Evolutionary conservation across 2,113 vertebrate genomes (phyloP).

Genomic region (Apistogramma diplotaenia): DNA sequence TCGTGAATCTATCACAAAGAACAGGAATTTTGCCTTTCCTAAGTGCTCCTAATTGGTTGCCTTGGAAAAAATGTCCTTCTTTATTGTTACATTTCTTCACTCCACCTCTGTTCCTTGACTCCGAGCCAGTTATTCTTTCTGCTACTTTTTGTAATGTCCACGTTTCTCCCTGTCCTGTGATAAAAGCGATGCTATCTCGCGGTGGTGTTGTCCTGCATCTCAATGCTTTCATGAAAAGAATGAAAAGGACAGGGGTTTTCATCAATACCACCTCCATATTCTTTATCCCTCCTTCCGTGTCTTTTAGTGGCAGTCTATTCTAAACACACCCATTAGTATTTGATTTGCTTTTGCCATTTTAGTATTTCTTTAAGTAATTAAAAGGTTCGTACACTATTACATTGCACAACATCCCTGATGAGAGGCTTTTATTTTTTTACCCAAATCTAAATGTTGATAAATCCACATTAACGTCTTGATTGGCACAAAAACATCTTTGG

Average conservation of each 20-base stretch:
- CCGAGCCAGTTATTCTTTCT: slow-evolving; percentile 42
- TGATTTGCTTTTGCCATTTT: neutral
- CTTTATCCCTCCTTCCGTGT: neutral
- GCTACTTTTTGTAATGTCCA: slow-evolving; percentile 32
- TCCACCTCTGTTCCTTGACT: slow-evolving; percentile 16
- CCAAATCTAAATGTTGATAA: too few species aligned
- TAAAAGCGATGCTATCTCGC: slow-evolving; percentile 59
- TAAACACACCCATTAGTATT: neutral
- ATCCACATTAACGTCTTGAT: neutral
- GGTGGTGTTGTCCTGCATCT: slow-evolving; percentile 58
- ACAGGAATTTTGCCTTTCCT: slow-evolving; percentile 13
- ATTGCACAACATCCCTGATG: neutral
- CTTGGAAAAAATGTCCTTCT: slow-evolving; percentile 25
- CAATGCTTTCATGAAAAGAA: slow-evolving; percentile 45
- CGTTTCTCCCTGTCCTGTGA: slow-evolving; percentile 48
- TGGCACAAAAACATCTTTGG: neutral
- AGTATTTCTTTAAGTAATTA: neutral
- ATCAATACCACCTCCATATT: slow-evolving; percentile 25
- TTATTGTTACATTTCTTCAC: slow-evolving; percentile 28
- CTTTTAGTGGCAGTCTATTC: neutral
- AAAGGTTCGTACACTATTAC: neutral
- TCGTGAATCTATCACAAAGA: slow-evolving; percentile 23
- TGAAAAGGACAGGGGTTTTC: slow-evolving; percentile 38
- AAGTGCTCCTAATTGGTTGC: slow-evolving; percentile 37
- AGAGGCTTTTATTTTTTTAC: neutral